Evolutionary conservation across 2,888 invertebrate species (phyloP).

Genomic region (Pyrrhosoma nymphula): DNA sequence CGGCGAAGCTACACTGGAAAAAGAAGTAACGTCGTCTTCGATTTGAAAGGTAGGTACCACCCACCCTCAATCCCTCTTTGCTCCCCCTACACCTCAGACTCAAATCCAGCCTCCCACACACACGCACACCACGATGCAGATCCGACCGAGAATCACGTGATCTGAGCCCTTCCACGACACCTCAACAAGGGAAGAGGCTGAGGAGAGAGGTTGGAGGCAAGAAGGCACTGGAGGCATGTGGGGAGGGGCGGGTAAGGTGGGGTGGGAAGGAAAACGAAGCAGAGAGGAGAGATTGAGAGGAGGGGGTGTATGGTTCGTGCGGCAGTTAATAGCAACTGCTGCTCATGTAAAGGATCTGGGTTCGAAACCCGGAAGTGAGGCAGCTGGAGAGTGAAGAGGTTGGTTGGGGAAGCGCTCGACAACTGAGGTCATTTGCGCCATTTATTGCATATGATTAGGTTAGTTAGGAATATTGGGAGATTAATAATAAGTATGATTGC

Average conservation of each 20-base stretch:
- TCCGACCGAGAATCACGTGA: conserved; percentile 23
- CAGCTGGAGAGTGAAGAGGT: not conserved
- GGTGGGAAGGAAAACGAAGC: not conserved
- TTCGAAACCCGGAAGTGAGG: not conserved
- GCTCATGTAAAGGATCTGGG: no score
- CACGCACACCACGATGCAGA: conserved; percentile 7
- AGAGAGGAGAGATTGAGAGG: not conserved
- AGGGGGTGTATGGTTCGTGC: not conserved
- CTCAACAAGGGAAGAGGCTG: not conserved
- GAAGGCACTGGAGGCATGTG: not conserved
- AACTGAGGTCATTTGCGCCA: no score
- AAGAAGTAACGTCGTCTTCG: not conserved
- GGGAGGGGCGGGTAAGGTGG: not conserved
- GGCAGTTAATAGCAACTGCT: no score
- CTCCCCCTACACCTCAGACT: not conserved
- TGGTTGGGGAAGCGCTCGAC: no score
- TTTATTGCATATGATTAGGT: no score
- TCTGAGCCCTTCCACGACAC: not conserved
- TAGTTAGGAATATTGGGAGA: no score
- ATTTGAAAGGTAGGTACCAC: not conserved
- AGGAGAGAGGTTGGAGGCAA: not conserved
- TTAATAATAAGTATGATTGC: no score
- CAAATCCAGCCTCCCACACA: not conserved
- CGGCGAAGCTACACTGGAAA: not conserved
- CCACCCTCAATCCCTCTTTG: not conserved